phyloP scores from a whole-genome alignment of 2,113 vertebrate species.

The Cranoglanis bouderius region DNA sequence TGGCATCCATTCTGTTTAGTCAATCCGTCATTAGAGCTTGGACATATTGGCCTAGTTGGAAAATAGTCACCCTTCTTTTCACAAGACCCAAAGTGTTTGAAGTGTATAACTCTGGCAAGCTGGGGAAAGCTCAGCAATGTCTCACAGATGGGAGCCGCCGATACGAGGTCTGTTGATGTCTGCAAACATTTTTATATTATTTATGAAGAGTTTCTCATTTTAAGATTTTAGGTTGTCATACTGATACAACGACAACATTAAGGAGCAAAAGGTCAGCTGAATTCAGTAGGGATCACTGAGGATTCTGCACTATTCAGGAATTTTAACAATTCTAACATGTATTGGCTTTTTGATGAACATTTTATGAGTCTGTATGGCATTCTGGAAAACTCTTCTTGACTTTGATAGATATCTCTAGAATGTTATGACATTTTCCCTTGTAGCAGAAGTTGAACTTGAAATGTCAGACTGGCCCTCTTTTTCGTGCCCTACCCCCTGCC shows the following conservation, averaged over 20 bases:
- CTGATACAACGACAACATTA: background rate
- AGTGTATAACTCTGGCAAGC: background rate
- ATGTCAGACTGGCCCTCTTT: conserved; percentile 62
- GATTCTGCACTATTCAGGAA: background rate
- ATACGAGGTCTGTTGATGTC: conserved; percentile 4
- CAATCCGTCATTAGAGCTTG: background rate
- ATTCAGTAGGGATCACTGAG: conserved; percentile 5
- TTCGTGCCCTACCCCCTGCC: conserved; percentile 46
- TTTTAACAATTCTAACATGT: background rate
- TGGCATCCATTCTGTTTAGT: conserved; percentile 10
- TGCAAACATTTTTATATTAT: conserved; percentile 9
- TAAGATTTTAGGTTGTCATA: background rate
- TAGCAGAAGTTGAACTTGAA: conserved; percentile 61
- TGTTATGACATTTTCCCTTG: conserved; percentile 65
- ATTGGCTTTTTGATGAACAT: conserved; percentile 3
- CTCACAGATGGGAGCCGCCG: background rate
- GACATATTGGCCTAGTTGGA: background rate
- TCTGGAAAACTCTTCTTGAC: conserved; percentile 54
- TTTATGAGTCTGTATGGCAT: conserved; percentile 48
- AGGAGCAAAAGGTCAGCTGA: background rate
- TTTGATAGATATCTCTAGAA: conserved; percentile 64
- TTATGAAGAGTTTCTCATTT: background rate
- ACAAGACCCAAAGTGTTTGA: conserved; percentile 7
- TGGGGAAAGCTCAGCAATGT: conserved; percentile 4
- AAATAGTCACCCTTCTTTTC: background rate